Evolutionary conservation across 2,113 vertebrate genomes (phyloP).

Genomic region (Chascanopsetta lugubris): DNA sequence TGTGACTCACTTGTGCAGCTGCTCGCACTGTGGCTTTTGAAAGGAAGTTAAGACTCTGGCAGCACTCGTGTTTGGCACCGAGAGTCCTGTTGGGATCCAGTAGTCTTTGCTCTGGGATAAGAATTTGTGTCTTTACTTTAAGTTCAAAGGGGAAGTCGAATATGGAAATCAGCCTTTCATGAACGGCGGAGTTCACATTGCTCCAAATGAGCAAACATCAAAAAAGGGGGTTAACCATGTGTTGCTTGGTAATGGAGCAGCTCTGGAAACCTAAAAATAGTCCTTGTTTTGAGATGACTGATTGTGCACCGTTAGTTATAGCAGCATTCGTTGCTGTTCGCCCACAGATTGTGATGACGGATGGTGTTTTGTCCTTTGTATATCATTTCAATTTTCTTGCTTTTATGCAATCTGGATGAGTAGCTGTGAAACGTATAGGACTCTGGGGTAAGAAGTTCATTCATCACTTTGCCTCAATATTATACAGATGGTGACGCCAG

Average conservation of each 20-base stretch:
- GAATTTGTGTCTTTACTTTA: conserved; percentile 46
- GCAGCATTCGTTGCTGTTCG: not conserved
- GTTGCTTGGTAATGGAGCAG: conserved; percentile 14
- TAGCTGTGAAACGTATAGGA: conserved; percentile 15
- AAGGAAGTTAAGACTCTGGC: conserved; percentile 67
- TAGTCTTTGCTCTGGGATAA: conserved; percentile 48
- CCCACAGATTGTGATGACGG: not conserved
- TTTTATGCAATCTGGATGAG: not conserved
- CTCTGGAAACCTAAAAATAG: not conserved
- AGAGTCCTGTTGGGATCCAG: conserved; percentile 53
- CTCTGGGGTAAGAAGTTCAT: conserved; percentile 11
- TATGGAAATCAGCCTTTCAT: conserved; percentile 64
- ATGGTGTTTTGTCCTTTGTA: conserved; percentile 7
- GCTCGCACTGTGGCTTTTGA: conserved; percentile 65
- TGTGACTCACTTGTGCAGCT: conserved; percentile 75
- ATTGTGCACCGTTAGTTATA: not conserved
- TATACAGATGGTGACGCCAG: conserved; percentile 23
- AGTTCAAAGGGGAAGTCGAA: conserved; percentile 43
- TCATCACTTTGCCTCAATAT: conserved; percentile 16
- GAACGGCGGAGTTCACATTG: conserved; percentile 27
- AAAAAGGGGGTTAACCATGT: conserved; percentile 23
- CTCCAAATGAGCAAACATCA: conserved; percentile 37
- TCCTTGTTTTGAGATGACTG: not conserved
- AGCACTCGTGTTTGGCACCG: conserved; percentile 62
- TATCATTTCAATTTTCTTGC: not conserved